A percentile compares a stretch with the other conserved stretches of the same genome.
phyloP scores from a whole-genome alignment of 2,113 vertebrate species.

The Verasper variegatus region DNA sequence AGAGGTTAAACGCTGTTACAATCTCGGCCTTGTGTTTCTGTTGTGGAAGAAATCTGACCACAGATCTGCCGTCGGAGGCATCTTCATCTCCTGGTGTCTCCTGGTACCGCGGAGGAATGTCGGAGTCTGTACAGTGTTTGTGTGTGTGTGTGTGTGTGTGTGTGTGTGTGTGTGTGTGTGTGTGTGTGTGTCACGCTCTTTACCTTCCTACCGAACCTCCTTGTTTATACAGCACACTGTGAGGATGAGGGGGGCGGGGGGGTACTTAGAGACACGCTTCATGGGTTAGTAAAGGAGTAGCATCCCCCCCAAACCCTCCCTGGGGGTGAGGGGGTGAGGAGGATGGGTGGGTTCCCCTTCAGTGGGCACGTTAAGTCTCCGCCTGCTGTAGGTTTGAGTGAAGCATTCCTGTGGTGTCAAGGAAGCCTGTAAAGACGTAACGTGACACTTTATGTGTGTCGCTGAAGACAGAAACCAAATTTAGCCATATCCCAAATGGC shows the following conservation, averaged over 20 bases:
- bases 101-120: slow-evolving; percentile 68
- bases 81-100: slow-evolving; percentile 46
- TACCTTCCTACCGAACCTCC: slow-evolving; percentile 46
- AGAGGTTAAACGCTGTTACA: neutral
- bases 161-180: slow-evolving; percentile 8
- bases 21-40: neutral
- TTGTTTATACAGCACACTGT: slow-evolving; percentile 56
- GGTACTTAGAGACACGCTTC: slow-evolving; percentile 59
- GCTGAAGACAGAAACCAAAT: slow-evolving; percentile 45
- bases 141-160: no score
- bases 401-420: slow-evolving; percentile 49
- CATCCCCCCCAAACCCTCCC: slow-evolving; percentile 46
- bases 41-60: slow-evolving; percentile 1
- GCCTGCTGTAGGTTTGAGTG: slow-evolving; percentile 27
- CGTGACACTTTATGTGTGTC: slow-evolving; percentile 31
- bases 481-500: slow-evolving; percentile 14
- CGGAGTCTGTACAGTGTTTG: slow-evolving; percentile 14
- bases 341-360: slow-evolving; percentile 21
- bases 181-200: slow-evolving; percentile 45
- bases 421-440: slow-evolving; percentile 55
- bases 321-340: neutral
- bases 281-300: slow-evolving; percentile 54
- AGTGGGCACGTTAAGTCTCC: slow-evolving; percentile 46
- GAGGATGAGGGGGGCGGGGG: slow-evolving; percentile 23
- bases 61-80: slow-evolving; percentile 6